Evolutionary conservation across 2,797 vertebrate species (phyloP).

Genomic region (Falco cherrug): DNA sequence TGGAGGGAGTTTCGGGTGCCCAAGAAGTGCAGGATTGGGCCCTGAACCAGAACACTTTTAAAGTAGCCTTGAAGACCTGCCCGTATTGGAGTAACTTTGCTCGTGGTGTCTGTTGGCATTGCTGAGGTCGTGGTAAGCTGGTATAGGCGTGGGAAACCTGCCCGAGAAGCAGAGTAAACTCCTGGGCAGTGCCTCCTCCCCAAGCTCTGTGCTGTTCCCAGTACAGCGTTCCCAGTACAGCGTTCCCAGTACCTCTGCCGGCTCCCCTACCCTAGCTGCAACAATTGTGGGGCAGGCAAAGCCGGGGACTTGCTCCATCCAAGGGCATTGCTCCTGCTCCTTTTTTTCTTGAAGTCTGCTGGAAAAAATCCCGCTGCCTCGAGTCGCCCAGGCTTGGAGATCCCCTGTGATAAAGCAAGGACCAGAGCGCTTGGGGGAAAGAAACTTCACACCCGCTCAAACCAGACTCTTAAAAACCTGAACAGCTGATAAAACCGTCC

Average conservation of each 20-base stretch:
- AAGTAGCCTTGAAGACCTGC: neutral
- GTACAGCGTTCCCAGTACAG: neutral
- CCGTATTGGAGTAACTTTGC: neutral
- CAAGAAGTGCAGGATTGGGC: neutral
- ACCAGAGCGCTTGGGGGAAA: neutral
- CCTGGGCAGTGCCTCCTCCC: neutral
- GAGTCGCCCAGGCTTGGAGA: neutral
- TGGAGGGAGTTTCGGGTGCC: neutral
- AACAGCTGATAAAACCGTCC: neutral
- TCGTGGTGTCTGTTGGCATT: fast-evolving
- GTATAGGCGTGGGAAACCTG: neutral
- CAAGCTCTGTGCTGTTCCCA: neutral
- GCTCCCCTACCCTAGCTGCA: neutral
- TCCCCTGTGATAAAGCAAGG: neutral
- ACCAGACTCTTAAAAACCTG: neutral
- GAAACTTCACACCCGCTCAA: neutral
- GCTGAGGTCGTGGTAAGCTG: neutral
- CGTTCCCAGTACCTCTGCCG: neutral
- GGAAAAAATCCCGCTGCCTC: neutral
- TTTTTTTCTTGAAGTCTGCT: neutral
- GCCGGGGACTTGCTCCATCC: neutral
- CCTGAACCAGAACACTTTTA: neutral
- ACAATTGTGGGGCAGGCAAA: neutral
- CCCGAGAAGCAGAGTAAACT: neutral
- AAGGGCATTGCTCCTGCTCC: neutral